Evolutionary conservation across 2,888 invertebrate species (phyloP).

Genomic region (Pelosia muscerda): DNA sequence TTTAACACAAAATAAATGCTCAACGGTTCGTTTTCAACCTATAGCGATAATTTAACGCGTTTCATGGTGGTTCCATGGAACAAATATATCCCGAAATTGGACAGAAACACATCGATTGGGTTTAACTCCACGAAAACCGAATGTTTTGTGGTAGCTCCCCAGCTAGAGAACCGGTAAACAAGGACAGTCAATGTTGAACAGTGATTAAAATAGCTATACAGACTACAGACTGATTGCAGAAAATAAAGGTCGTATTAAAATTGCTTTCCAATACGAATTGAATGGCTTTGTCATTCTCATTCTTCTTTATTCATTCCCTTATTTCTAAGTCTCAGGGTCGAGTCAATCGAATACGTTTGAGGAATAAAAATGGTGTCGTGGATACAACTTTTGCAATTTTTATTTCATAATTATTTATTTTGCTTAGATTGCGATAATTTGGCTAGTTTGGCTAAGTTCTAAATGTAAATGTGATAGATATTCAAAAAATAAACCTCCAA

Average conservation of each 20-base stretch:
- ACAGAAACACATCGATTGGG: too few relatives aligned
- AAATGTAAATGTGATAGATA: not conserved
- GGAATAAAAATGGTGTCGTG: conserved; percentile 13
- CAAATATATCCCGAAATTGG: too few relatives aligned
- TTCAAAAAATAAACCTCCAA: too few relatives aligned
- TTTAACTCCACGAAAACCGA: too few relatives aligned
- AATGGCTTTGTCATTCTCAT: not conserved
- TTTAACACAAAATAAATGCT: too few relatives aligned
- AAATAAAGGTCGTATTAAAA: not conserved
- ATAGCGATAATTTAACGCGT: too few relatives aligned
- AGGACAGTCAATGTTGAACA: not conserved
- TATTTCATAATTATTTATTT: not conserved
- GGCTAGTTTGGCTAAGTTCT: not conserved
- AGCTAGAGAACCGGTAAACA: not conserved
- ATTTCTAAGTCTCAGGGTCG: conserved; percentile 16
- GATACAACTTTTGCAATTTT: conserved; percentile 4
- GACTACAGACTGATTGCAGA: conserved; percentile 3
- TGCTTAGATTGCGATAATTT: too few relatives aligned
- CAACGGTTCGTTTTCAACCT: too few relatives aligned
- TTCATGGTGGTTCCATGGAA: too few relatives aligned
- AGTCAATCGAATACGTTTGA: conserved; percentile 23
- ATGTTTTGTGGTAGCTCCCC: not conserved
- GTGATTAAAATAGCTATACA: not conserved
- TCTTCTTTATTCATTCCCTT: conserved; percentile 19
- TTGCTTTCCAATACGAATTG: not conserved